phyloP scores from a whole-genome alignment of 2,888 invertebrate species.

The Orthonychiurus folsomi region DNA sequence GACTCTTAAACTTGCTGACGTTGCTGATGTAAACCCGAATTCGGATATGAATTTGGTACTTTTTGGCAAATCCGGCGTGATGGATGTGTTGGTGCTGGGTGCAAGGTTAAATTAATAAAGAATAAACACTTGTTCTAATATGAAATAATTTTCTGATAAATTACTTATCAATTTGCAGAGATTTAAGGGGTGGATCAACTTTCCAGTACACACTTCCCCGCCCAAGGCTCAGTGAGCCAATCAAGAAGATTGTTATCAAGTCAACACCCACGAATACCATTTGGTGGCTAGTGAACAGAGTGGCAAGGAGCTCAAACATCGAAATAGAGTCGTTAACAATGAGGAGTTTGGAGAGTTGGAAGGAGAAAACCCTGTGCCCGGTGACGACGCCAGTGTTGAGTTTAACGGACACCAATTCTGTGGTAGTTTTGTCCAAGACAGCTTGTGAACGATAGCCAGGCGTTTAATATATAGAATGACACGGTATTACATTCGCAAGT shows the following conservation, averaged over 20 bases:
- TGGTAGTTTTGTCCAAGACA: slow-evolving; percentile 9
- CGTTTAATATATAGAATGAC: too few relatives aligned
- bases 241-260: slow-evolving; percentile 19
- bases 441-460: too few relatives aligned
- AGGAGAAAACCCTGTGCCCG: slow-evolving; percentile 19
- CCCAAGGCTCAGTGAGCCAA: slow-evolving; percentile 7
- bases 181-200: slow-evolving; percentile 36
- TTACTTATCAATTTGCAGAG: too few relatives aligned
- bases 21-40: slow-evolving; percentile 30
- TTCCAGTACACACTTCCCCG: slow-evolving; percentile 26
- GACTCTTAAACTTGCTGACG: slow-evolving; percentile 46
- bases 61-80: slow-evolving; percentile 12
- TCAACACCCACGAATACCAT: slow-evolving; percentile 27
- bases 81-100: slow-evolving; percentile 18
- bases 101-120: slow-evolving; percentile 17
- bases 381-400: slow-evolving; percentile 11
- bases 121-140: slow-evolving; percentile 5
- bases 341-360: slow-evolving; percentile 17
- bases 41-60: slow-evolving; percentile 17
- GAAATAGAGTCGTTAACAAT: slow-evolving; percentile 19
- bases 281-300: slow-evolving; percentile 27
- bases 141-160: slow-evolving; percentile 12
- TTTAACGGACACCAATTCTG: slow-evolving; percentile 7
- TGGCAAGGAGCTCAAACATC: slow-evolving; percentile 22
- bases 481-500: too few relatives aligned